Conservation (phyloP, 2,113 vertebrate genomes). For the Myiozetetes cayanensis region DNA sequence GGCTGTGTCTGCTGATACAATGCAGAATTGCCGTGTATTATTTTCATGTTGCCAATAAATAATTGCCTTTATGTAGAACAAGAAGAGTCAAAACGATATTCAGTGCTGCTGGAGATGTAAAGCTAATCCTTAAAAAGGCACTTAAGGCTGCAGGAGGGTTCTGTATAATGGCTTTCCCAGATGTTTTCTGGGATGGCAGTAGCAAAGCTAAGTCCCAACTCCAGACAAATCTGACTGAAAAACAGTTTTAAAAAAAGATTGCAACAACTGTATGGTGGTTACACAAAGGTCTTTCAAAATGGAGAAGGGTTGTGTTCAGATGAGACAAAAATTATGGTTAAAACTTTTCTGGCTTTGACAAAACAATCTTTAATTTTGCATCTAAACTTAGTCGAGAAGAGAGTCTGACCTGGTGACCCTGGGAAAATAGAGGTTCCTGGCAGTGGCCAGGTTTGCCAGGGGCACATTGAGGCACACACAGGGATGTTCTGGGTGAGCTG, state of each 20-base stretch:
- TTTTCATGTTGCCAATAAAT: constrained; percentile 39
- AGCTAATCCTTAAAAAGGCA: neutral
- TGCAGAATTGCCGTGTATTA: constrained; percentile 58
- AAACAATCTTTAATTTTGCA: neutral
- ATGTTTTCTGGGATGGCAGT: neutral
- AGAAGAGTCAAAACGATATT: constrained; percentile 36
- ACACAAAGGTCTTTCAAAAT: neutral
- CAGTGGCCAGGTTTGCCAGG: fast-evolving
- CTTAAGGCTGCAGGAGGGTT: neutral
- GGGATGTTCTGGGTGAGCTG: neutral
- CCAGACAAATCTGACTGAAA: neutral
- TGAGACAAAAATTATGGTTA: neutral
- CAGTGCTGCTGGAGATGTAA: constrained; percentile 35
- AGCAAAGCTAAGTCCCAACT: neutral
- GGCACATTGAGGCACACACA: fast-evolving
- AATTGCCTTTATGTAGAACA: constrained; percentile 54
- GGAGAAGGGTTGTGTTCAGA: too few relatives aligned
- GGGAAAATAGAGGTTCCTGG: neutral
- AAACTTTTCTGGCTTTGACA: neutral
- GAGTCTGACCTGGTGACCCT: neutral
- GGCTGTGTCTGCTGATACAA: constrained; percentile 70
- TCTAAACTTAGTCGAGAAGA: neutral
- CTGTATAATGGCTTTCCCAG: neutral
- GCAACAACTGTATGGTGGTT: neutral
- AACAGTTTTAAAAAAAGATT: neutral